A percentile compares a stretch with the other conserved stretches of the same genome.
These are phyloP conservation scores for Rhagonycha lutea DNA, from an alignment of 2,888 invertebrate species.

Conservation along the genomic window DNA sequence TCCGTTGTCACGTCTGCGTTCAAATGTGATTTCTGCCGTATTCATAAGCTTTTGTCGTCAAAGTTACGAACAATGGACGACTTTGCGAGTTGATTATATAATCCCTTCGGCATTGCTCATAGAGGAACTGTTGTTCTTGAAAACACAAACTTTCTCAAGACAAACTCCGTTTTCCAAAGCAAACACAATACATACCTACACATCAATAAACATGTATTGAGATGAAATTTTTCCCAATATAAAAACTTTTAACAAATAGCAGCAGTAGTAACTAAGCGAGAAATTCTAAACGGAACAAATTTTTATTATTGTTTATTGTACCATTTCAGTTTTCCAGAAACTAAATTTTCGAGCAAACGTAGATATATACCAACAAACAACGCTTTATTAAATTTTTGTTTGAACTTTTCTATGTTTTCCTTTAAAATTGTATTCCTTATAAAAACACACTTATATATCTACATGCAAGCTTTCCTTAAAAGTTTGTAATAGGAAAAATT, in stretches of 20 bases:
- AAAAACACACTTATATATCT: background rate
- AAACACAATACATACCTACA: background rate
- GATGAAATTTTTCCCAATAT: background rate
- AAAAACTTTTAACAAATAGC: background rate
- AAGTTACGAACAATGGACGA: slow-evolving; percentile 25
- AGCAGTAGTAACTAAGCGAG: background rate
- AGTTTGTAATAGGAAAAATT: background rate
- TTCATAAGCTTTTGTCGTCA: slow-evolving; percentile 20
- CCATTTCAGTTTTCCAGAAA: background rate
- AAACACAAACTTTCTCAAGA: slow-evolving; percentile 20
- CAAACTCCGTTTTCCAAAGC: background rate
- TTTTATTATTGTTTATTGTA: background rate
- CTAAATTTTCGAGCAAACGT: background rate
- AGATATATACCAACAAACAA: background rate
- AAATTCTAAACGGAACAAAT: background rate
- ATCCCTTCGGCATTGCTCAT: slow-evolving; percentile 15
- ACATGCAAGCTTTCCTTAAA: background rate
- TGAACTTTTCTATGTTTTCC: background rate
- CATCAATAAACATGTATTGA: background rate
- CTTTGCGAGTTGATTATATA: slow-evolving; percentile 15
- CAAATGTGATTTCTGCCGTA: slow-evolving; percentile 24
- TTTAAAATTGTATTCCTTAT: background rate
- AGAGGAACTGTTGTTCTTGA: slow-evolving; percentile 12
- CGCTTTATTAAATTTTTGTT: background rate
- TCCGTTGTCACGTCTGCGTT: slow-evolving; percentile 18